These are phyloP conservation scores for Sebastes minor DNA, from an alignment of 2,797 vertebrate species.

Conservation along the genomic window DNA sequence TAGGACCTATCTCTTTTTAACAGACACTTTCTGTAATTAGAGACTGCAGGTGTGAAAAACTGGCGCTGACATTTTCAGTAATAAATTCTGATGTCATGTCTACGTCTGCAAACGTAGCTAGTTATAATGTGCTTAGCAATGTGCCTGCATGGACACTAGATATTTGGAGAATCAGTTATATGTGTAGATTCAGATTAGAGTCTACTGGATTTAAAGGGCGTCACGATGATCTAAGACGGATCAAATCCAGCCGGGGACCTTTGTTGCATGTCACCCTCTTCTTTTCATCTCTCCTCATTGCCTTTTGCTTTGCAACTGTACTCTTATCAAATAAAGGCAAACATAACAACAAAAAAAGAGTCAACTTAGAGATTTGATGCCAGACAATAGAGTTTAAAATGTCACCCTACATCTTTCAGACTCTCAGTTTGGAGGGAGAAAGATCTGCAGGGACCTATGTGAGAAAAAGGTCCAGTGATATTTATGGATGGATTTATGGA, in stretches of 20 bases:
- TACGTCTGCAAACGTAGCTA: not conserved
- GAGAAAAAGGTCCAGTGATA: conserved; percentile 15
- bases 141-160: not conserved
- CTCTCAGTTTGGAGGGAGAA: not conserved
- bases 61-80: not conserved
- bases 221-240: not conserved
- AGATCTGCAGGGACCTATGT: not conserved
- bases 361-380: not conserved
- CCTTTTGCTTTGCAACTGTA: not conserved
- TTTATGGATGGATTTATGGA: conserved; percentile 50
- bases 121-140: not conserved
- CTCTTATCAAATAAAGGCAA: not conserved
- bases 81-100: not conserved
- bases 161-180: not conserved
- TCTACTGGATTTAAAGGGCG: not conserved
- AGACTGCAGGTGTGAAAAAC: not conserved
- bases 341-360: not conserved
- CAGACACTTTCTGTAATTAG: not conserved
- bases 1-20: not conserved
- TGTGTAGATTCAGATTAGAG: not conserved
- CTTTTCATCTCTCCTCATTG: not conserved
- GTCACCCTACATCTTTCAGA: conserved; percentile 4
- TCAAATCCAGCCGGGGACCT: not conserved
- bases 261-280: not conserved
- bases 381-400: not conserved